Conservation (phyloP, 2,113 vertebrate species). For the Dicrurus megarhynchus region DNA sequence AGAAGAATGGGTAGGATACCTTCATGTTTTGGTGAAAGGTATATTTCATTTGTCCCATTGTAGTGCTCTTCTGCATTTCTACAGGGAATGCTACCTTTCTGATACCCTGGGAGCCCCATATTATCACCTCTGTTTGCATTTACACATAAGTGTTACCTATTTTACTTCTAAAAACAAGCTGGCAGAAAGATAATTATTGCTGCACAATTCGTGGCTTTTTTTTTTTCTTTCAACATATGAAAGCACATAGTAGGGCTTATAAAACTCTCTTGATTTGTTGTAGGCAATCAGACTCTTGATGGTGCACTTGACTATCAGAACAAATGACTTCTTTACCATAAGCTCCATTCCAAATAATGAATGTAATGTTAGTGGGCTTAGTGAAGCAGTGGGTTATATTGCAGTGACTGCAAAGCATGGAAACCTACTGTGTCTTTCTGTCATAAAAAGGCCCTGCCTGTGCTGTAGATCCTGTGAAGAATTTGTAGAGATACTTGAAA, state of each 20-base stretch:
- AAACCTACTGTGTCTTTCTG: conserved; percentile 38
- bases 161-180: conserved; percentile 18
- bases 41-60: not conserved
- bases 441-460: conserved; percentile 5
- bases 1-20: not conserved
- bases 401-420: conserved; percentile 14
- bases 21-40: not conserved
- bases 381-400: conserved; percentile 26
- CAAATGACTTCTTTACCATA: conserved; percentile 25
- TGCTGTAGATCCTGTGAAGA: conserved; percentile 55
- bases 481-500: conserved; percentile 52
- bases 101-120: not conserved
- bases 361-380: conserved; percentile 46
- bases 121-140: conserved; percentile 6
- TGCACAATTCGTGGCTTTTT: not conserved
- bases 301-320: conserved; percentile 17
- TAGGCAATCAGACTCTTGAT: conserved; percentile 27
- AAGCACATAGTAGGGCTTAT: not conserved
- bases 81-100: not conserved
- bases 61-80: not conserved
- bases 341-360: conserved; percentile 47
- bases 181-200: not conserved
- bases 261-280: conserved; percentile 27
- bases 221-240: not conserved
- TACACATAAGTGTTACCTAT: not conserved